Evolutionary conservation across 1,140 invertebrate species (phyloP).

Genomic region (Drosophila tani): DNA sequence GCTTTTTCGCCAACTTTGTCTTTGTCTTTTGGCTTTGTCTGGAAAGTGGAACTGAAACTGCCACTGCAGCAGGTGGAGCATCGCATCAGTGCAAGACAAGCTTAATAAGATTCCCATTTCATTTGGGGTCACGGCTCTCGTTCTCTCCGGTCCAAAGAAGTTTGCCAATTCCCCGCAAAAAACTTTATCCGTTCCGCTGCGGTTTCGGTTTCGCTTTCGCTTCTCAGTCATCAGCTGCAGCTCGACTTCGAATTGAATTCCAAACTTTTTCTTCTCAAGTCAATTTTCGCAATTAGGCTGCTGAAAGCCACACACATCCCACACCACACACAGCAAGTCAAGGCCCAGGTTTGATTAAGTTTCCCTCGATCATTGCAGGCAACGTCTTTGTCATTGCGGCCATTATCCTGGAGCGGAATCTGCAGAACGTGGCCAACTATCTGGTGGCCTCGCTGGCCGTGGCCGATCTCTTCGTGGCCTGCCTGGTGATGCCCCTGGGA

Average conservation of each 20-base stretch:
- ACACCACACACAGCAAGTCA: not conserved
- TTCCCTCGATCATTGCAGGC: slow-evolving; percentile 86
- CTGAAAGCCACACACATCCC: slow-evolving; percentile 9
- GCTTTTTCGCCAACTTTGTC: slow-evolving; percentile 75
- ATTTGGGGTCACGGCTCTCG: slow-evolving; percentile 39
- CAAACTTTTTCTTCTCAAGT: slow-evolving; percentile 70
- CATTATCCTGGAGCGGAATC: slow-evolving; percentile 96
- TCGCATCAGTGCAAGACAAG: slow-evolving; percentile 58
- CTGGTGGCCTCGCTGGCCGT: slow-evolving; percentile 96
- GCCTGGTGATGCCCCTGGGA: slow-evolving; percentile 96
- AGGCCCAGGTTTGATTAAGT: slow-evolving; percentile 19
- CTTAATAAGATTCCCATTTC: slow-evolving; percentile 82
- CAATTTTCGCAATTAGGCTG: slow-evolving; percentile 78
- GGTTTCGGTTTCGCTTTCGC: slow-evolving; percentile 46
- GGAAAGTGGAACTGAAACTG: not conserved
- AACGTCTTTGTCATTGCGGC: slow-evolving; percentile 99
- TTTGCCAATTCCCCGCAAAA: slow-evolving; percentile 64
- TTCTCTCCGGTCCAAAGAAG: slow-evolving; percentile 43
- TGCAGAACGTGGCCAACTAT: slow-evolving; percentile 97
- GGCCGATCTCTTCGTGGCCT: slow-evolving; percentile 97
- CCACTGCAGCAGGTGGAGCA: slow-evolving; percentile 36
- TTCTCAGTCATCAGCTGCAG: slow-evolving; percentile 51
- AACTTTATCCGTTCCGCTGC: slow-evolving; percentile 66
- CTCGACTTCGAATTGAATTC: slow-evolving; percentile 57
- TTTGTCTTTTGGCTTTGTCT: slow-evolving; percentile 15